These are phyloP conservation scores for Xiphophorus maculatus DNA, from an alignment of 2,113 vertebrate species.

Conservation along the genomic window DNA sequence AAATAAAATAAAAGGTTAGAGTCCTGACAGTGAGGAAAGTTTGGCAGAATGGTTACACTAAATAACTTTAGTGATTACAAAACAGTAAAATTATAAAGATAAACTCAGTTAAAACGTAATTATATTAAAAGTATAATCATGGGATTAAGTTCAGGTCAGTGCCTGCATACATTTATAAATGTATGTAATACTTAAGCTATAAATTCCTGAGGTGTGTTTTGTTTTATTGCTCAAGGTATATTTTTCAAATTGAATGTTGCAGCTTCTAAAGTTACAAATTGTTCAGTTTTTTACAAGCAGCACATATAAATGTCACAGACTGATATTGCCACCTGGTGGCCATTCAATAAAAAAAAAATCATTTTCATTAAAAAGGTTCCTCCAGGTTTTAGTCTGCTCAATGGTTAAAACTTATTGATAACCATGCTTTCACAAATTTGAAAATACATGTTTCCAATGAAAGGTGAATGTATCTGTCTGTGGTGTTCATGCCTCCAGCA, in stretches of 20 bases:
- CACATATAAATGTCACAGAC: not conserved
- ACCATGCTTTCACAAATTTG: not conserved
- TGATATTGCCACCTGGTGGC: slow-evolving; percentile 61
- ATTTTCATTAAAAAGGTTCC: not conserved
- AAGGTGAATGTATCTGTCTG: not conserved
- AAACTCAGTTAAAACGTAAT: not conserved
- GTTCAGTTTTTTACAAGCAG: not conserved
- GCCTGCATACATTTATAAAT: not conserved
- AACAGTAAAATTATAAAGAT: no score
- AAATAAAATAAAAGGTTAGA: not conserved
- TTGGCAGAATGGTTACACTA: not conserved
- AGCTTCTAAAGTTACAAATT: not conserved
- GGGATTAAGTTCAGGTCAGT: not conserved
- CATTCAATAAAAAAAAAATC: not conserved
- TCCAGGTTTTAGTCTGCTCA: no score
- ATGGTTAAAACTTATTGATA: no score
- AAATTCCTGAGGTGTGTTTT: not conserved
- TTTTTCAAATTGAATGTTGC: not conserved
- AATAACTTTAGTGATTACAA: no score
- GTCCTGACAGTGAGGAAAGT: not conserved
- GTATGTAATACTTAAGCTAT: not conserved
- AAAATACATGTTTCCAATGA: not conserved
- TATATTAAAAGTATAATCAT: not conserved
- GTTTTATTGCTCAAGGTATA: not conserved
- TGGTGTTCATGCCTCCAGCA: not conserved